phyloP scores from a whole-genome alignment of 2,797 vertebrate species.

The Phoxinus dragarum region DNA sequence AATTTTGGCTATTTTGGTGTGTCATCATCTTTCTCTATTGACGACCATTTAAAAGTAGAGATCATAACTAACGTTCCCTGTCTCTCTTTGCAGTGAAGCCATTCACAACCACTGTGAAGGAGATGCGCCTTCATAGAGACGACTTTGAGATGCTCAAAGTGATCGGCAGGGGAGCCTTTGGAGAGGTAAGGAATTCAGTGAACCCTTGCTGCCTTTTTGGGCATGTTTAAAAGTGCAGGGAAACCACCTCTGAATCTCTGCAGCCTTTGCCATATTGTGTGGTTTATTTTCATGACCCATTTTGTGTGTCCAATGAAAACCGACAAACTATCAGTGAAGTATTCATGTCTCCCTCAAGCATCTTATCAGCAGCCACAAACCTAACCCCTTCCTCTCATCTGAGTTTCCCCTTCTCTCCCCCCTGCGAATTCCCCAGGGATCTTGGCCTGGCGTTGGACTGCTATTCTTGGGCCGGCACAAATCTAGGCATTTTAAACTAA shows the following conservation, averaged over 20 bases:
- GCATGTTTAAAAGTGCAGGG: conserved; percentile 7
- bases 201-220: conserved; percentile 15
- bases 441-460: conserved; percentile 42
- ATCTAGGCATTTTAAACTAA: conserved; percentile 55
- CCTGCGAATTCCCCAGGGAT: conserved; percentile 33
- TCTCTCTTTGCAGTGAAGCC: conserved; percentile 80
- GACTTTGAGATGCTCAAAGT: conserved; percentile 93
- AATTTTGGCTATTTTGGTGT: neutral
- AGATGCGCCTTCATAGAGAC: conserved; percentile 88
- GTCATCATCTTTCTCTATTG: neutral
- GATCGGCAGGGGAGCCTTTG: conserved; percentile 90
- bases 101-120: conserved; percentile 87
- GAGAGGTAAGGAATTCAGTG: conserved; percentile 80
- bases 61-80: neutral
- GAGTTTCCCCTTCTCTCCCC: conserved; percentile 35
- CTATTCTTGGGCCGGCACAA: conserved; percentile 57
- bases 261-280: conserved; percentile 10
- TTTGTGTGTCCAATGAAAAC: conserved; percentile 48
- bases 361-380: conserved; percentile 52
- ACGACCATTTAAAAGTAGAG: neutral
- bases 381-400: conserved; percentile 42
- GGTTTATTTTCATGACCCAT: conserved; percentile 45
- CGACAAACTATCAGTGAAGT: conserved; percentile 16
- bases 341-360: conserved; percentile 27
- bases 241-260: conserved; percentile 32